A percentile compares a stretch with the other conserved stretches of the same genome.
Evolutionary conservation across 2,797 vertebrate genomes (phyloP).

Genomic region (Trichosurus vulpecula): DNA sequence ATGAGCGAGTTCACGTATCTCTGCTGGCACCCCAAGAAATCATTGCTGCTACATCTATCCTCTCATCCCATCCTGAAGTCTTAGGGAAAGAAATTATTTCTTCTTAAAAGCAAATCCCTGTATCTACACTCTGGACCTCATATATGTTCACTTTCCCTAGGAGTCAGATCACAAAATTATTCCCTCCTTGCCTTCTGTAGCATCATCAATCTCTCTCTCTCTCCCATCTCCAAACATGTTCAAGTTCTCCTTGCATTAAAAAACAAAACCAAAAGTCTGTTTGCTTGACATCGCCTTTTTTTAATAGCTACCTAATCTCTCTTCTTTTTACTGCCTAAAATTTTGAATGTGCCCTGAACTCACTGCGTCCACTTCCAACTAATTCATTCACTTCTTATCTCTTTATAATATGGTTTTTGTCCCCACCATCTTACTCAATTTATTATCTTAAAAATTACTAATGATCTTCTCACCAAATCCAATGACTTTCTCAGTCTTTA

Average conservation of each 20-base stretch:
- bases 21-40: background rate
- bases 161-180: background rate
- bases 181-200: background rate
- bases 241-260: background rate
- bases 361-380: background rate
- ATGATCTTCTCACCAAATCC: slow-evolving; percentile 30
- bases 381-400: background rate
- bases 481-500: slow-evolving; percentile 2
- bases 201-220: background rate
- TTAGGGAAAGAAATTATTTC: background rate
- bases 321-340: background rate
- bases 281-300: background rate
- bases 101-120: background rate
- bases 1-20: background rate
- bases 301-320: background rate
- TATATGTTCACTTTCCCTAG: background rate
- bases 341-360: background rate
- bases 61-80: background rate
- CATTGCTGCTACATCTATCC: background rate
- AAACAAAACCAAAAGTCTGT: background rate
- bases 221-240: background rate
- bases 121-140: background rate
- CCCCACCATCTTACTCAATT: background rate
- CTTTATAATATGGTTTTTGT: background rate
- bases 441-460: background rate